A percentile compares a stretch with the other conserved stretches of the same genome.
phyloP scores from a whole-genome alignment of 2,797 vertebrate species.

The Enteromius mattozi region DNA sequence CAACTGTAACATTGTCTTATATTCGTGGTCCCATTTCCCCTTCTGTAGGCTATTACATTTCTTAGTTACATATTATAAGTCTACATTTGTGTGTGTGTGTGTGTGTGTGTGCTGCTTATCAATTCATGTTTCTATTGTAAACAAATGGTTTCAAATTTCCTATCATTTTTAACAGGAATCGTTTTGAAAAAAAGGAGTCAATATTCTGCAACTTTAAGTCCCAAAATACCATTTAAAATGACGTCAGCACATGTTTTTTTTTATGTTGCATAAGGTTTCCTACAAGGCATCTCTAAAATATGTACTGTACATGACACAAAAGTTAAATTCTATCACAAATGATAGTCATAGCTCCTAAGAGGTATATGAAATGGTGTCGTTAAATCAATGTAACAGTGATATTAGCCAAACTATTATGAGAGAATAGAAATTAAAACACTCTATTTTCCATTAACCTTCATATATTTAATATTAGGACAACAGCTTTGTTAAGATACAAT shows the following conservation, averaged over 20 bases:
- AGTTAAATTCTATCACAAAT: neutral
- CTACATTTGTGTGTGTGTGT: neutral
- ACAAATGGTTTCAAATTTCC: neutral
- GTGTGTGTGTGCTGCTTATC: neutral
- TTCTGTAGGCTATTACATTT: neutral
- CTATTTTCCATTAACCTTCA: neutral
- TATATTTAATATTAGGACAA: neutral
- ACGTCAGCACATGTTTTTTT: neutral
- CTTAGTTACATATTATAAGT: neutral
- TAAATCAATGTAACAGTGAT: neutral
- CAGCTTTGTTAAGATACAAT: neutral
- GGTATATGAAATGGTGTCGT: neutral
- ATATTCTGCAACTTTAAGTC: neutral
- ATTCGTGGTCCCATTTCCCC: neutral
- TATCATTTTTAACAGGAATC: neutral
- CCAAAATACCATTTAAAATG: neutral
- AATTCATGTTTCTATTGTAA: neutral
- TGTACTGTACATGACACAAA: neutral
- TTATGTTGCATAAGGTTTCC: neutral
- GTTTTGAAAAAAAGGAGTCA: neutral
- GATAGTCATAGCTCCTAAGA: neutral
- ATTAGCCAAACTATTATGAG: neutral
- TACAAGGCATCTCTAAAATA: neutral
- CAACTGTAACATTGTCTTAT: neutral
- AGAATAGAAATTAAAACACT: neutral